Base-by-base conservation (phyloP, 2,113 vertebrate species). In the Caretta caretta region DNA sequence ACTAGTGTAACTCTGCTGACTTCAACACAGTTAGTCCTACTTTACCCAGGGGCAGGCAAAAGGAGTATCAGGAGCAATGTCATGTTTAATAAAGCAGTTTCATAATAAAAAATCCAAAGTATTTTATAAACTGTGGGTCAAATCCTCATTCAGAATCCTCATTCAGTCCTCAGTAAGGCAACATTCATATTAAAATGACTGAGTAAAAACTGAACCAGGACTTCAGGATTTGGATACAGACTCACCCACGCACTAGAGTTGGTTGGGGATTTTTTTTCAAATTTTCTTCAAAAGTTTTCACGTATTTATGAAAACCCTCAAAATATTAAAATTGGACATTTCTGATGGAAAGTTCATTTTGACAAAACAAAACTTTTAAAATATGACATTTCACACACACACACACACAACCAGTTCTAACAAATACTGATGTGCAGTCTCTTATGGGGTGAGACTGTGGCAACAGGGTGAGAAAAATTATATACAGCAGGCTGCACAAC, bases 1-100 rank as follows among this genome's bases (percentile, higher is more conserved):
- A 88, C 46, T 83, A 13, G 10, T 92, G n/a, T 84, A 86, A 84
- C 56, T 89, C 25, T 81, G 6, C 6, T 90, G 51, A 56, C 84
- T 94, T 10, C 53, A 89, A 0, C 0, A 56, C 10, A 96, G 90
- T 56, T 80, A 51, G 81, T 93, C 49, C 35, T 92, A 76, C 31
- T 3, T 86, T 92, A 50, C 2, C 46, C 1, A 54, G 3, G 5
- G 4, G 8, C 85, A 65, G 75, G 2, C 19, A 57, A 59, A 84
- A 90, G 2, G 2, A 38, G 2, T 91, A 89, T 84, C 84, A 90
- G 56, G 9, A 88, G 27, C 84, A 35, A 79, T 29, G 19, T 35
- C 54, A 75, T 42, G 17, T 22, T 75, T 75, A 75, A 22, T 89
- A 80, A 83, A 54, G 2, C 2, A 57, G 24, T 82, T 87, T 42